Percentiles rank a stretch among this genome's conserved stretches.
Conservation (phyloP, 2,888 invertebrate species). For the Athalia circularis region DNA sequence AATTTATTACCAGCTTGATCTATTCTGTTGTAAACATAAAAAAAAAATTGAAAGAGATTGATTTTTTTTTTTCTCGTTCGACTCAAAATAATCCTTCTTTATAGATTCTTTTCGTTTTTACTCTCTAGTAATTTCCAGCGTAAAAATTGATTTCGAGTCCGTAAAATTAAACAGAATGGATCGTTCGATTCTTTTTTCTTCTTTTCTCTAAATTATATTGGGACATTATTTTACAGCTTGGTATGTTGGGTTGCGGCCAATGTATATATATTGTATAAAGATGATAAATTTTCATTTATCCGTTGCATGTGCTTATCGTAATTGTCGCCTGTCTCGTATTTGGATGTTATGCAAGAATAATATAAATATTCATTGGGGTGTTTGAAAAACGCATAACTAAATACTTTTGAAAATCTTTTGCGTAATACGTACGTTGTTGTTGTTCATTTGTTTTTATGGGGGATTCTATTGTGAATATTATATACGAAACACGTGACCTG, state of each 20-base stretch:
- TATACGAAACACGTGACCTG: conserved; percentile 18
- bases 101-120: not conserved
- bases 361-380: not conserved
- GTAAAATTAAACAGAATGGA: conserved; percentile 22
- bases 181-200: not conserved
- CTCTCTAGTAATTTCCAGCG: not conserved
- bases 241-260: conserved; percentile 39
- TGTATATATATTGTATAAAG: not conserved
- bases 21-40: not conserved
- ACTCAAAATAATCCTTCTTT: too few relatives aligned
- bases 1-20: not conserved
- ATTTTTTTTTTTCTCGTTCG: too few relatives aligned
- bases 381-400: too few relatives aligned
- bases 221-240: conserved; percentile 34
- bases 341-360: not conserved
- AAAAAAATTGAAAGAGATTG: too few relatives aligned
- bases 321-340: conserved; percentile 17
- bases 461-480: not conserved
- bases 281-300: not conserved
- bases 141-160: not conserved
- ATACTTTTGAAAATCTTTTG: too few relatives aligned
- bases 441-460: not conserved
- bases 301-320: conserved; percentile 9
- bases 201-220: not conserved
- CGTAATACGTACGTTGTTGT: too few relatives aligned